These are phyloP conservation scores for Callopanchax toddi DNA, from an alignment of 2,113 vertebrate species.

Conservation along the genomic window DNA sequence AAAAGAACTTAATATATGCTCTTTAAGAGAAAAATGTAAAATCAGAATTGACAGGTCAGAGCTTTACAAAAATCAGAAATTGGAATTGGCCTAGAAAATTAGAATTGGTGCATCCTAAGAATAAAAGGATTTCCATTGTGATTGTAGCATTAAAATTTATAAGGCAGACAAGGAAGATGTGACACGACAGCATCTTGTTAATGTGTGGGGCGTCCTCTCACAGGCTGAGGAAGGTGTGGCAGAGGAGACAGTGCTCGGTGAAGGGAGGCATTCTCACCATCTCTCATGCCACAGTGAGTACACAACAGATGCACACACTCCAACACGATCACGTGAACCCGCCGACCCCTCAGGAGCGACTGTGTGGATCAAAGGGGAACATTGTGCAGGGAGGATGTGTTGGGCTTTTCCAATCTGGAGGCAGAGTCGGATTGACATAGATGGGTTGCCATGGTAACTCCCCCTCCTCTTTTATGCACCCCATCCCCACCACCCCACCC, in stretches of 20 bases:
- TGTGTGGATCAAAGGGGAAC: slow-evolving; percentile 48
- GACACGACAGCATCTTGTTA: slow-evolving; percentile 7
- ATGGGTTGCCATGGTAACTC: slow-evolving; percentile 74
- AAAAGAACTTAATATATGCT: no score
- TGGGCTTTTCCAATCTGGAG: slow-evolving; percentile 55
- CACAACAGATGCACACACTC: slow-evolving; percentile 17
- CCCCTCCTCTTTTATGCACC: background rate
- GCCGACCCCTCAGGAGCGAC: slow-evolving; percentile 19
- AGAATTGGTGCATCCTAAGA: background rate
- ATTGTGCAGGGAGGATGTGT: slow-evolving; percentile 33
- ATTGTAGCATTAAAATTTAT: slow-evolving; percentile 17
- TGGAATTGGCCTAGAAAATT: no score
- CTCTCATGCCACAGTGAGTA: slow-evolving; percentile 83
- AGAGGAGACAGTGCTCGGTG: slow-evolving; percentile 84
- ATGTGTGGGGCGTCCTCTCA: slow-evolving; percentile 12
- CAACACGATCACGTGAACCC: slow-evolving; percentile 7
- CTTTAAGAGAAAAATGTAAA: no score
- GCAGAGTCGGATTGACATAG: slow-evolving; percentile 67
- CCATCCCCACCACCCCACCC: background rate
- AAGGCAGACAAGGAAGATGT: background rate
- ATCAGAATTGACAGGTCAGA: no score
- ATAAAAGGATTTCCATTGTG: background rate
- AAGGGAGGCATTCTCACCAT: slow-evolving; percentile 85
- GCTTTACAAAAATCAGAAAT: background rate
- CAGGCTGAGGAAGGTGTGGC: slow-evolving; percentile 85